phyloP scores from a whole-genome alignment of 2,797 vertebrate species.

The Pseudochirops cupreus region DNA sequence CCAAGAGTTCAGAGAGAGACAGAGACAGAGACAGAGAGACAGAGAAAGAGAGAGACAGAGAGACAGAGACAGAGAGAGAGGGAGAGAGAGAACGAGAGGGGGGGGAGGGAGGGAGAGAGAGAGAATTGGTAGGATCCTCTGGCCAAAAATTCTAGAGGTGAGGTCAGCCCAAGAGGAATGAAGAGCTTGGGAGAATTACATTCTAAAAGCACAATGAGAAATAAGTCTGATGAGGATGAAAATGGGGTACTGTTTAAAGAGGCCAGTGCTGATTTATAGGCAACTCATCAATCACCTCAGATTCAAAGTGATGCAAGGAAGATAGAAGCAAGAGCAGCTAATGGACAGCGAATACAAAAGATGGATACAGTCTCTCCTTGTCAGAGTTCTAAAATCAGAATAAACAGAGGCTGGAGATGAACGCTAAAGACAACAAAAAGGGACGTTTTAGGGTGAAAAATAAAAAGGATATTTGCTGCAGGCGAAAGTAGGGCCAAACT shows the following conservation, averaged over 20 bases:
- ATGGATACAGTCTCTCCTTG: background rate
- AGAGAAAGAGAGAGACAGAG: too few species aligned
- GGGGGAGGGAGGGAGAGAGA: background rate
- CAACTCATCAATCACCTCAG: background rate
- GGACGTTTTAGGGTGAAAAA: background rate
- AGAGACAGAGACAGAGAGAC: too few species aligned
- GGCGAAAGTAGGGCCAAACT: background rate
- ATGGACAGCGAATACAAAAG: background rate
- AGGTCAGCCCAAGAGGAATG: background rate
- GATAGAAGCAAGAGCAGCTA: background rate
- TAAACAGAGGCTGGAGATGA: background rate
- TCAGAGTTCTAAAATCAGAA: background rate
- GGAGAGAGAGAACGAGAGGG: background rate
- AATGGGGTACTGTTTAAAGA: background rate
- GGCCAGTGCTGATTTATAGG: background rate
- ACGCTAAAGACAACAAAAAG: background rate
- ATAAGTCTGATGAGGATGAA: background rate
- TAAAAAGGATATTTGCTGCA: background rate
- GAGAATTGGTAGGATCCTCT: background rate
- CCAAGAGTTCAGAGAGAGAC: background rate
- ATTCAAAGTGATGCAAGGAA: background rate
- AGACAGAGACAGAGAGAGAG: too few species aligned
- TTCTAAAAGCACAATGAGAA: background rate
- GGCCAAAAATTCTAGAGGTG: background rate
- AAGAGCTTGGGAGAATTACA: background rate